Percentiles rank a stretch among this genome's conserved stretches.
Conservation (phyloP, 2,797 vertebrate species). For the Pteronotus mesoamericanus region DNA sequence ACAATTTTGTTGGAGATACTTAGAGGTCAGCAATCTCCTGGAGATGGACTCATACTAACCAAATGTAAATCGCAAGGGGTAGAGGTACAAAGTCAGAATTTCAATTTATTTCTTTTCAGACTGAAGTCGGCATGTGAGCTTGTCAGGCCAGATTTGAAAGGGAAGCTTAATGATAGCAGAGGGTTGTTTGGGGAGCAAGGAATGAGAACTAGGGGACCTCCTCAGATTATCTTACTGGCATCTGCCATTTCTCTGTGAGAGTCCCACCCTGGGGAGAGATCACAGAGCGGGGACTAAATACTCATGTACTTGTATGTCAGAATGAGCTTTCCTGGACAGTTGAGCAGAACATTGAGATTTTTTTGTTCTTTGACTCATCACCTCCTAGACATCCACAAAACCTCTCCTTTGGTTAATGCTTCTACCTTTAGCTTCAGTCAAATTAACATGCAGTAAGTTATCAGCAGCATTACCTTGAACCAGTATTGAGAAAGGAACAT, state of each 20-base stretch:
- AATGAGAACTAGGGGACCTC: background rate
- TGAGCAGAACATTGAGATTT: background rate
- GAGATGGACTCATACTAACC: background rate
- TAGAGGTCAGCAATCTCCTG: background rate
- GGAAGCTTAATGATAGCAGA: background rate
- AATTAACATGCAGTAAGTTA: background rate
- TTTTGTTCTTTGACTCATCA: constrained; percentile 18
- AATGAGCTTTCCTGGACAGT: background rate
- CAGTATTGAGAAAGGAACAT: constrained; percentile 39
- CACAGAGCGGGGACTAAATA: background rate
- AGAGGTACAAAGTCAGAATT: background rate
- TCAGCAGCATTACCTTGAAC: background rate
- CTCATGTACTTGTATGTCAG: background rate
- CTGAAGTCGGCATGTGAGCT: background rate
- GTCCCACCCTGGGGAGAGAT: background rate
- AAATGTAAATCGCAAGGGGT: background rate
- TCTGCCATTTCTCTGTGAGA: background rate
- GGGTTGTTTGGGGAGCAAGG: background rate
- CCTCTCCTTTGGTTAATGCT: constrained; percentile 30
- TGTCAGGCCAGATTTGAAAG: constrained; percentile 1
- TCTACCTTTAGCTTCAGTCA: constrained; percentile 23
- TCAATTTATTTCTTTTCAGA: background rate
- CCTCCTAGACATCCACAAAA: background rate
- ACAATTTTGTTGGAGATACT: background rate
- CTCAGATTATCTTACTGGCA: background rate